Base-by-base conservation (phyloP, 92 coral and sea anemone species). In the Palythoa grandis region DNA sequence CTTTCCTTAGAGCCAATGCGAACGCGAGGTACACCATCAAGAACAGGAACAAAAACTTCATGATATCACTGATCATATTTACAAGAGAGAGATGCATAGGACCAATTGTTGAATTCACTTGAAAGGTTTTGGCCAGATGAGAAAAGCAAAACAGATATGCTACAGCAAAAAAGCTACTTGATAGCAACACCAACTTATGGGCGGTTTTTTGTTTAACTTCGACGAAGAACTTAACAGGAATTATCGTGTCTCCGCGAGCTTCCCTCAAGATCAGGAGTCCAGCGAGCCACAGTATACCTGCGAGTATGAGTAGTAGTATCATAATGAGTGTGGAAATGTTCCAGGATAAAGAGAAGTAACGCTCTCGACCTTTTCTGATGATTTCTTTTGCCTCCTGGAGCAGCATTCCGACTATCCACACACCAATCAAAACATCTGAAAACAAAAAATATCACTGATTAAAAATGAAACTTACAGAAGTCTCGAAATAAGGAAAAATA, bases 301-400 rank as follows among this genome's bases (percentile, higher is more conserved):
- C 93, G 24, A 92, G 76, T 16, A 93, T 38, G 47, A 95, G 94
- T 25, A 93, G 38, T 22, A 61, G 57, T 2, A 95, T 86, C 98
- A 95, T 95, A 3, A 91, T 58, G 15, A 92, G 83, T 11, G 97
- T 92, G 8, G 91, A 90, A 83, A 91, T 84, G 82, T 95, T 95
- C 98, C 98, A 95, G 92, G 94, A 91, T 43, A 92, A 92, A 13
- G 92, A 87, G 74, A 95, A 83, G 82, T 95, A 95, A 40, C 95
- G 92, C 70, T 88, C 86, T 54, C 91, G 86, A 39, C 93, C 93
- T 35, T 92, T 92, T 11, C 92, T 90, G 70, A 87, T 58, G 43
- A 87, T 76, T 79, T 95, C 98, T 66, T 88, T 88, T 0, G 77
- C 4, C 71, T 95, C 98, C 72, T 95, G 91, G 69, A 95, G 68